Evolutionary conservation across 2,888 invertebrate genomes (phyloP).

Genomic region (Agrochola lota): DNA sequence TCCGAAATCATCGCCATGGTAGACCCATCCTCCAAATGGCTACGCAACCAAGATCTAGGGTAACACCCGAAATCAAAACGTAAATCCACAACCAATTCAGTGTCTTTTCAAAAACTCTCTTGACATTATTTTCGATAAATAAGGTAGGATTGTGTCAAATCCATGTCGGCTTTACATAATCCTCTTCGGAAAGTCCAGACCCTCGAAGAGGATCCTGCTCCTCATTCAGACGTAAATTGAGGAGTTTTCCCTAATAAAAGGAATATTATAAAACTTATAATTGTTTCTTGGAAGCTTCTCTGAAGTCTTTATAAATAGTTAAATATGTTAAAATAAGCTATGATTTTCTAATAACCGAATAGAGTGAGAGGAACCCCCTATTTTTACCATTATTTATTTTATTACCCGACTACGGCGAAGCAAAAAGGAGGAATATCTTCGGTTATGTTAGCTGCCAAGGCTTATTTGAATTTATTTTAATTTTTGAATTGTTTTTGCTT

Average conservation of each 20-base stretch:
- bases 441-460: no score
- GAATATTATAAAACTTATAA: conserved; percentile 15
- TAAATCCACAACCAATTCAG: conserved; percentile 18
- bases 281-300: conserved; percentile 14
- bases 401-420: no score
- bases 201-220: conserved; percentile 15
- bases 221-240: conserved; percentile 52
- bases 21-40: neutral
- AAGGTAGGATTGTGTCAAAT: conserved; percentile 46
- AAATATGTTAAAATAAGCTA: neutral
- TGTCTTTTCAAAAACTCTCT: conserved; percentile 25
- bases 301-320: neutral
- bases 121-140: conserved; percentile 60
- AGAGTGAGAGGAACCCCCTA: no score
- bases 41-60: neutral
- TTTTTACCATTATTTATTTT: no score
- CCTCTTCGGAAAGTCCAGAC: conserved; percentile 20
- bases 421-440: no score
- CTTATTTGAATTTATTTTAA: no score
- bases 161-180: conserved; percentile 54
- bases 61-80: neutral
- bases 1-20: neutral
- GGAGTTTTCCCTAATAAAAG: conserved; percentile 23
- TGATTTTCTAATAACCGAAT: neutral
- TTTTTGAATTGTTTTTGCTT: no score